Percentiles rank a stretch among this genome's conserved stretches.
Conservation (phyloP, 2,797 vertebrate species). For the Lithobates sylvaticus region DNA sequence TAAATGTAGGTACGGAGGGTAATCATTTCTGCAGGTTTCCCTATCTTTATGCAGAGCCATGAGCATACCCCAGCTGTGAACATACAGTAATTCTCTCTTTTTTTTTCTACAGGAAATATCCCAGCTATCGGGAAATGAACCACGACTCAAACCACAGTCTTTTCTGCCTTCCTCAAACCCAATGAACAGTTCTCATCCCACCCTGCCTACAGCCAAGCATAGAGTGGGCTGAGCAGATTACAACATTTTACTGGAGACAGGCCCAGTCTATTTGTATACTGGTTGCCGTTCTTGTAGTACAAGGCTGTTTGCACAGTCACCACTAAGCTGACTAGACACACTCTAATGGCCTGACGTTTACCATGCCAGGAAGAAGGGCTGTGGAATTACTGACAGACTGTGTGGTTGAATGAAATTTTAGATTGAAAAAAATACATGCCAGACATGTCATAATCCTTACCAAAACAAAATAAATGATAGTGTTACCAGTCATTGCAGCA, state of each 20-base stretch:
- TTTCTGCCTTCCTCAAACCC: not conserved
- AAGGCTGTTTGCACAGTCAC: conserved; percentile 9
- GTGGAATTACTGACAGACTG: conserved; percentile 34
- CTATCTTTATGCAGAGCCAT: not conserved
- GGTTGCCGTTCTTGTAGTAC: not conserved
- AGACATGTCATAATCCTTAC: conserved; percentile 44
- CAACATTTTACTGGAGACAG: not conserved
- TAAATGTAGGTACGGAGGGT: too few species aligned
- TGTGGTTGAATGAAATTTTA: conserved; percentile 3
- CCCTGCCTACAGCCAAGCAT: not conserved
- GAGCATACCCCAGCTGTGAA: too few species aligned
- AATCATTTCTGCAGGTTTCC: too few species aligned
- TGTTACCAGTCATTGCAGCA: not conserved
- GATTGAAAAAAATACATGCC: not conserved
- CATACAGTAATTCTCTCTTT: too few species aligned
- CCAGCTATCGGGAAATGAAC: not conserved
- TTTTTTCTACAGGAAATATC: not conserved
- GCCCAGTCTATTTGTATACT: not conserved
- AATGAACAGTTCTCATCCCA: not conserved
- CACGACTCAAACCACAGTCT: not conserved
- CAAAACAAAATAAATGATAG: conserved; percentile 51
- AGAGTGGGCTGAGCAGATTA: not conserved
- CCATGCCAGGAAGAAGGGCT: not conserved
- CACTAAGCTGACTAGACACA: conserved; percentile 13
- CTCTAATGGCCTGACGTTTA: conserved; percentile 20